Conservation (phyloP, 2,113 vertebrate species). For the Sylvilagus bachmani region DNA sequence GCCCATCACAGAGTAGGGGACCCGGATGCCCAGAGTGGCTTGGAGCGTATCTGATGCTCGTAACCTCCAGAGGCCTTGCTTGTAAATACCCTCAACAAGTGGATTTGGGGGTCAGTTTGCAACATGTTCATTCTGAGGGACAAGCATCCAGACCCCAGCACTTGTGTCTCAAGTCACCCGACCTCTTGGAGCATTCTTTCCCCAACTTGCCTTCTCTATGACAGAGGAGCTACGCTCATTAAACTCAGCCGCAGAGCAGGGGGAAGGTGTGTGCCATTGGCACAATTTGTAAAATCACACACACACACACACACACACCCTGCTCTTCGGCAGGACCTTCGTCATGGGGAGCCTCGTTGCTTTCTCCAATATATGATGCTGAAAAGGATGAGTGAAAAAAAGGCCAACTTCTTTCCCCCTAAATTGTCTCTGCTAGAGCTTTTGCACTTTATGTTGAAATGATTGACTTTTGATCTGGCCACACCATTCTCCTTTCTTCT, state of each 20-base stretch:
- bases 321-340: slow-evolving; percentile 53
- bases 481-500: slow-evolving; percentile 28
- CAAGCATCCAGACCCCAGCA: background rate
- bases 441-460: slow-evolving; percentile 71
- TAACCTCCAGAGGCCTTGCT: background rate
- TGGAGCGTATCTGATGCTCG: background rate
- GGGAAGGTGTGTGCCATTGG: background rate
- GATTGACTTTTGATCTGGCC: slow-evolving; percentile 70
- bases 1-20: background rate
- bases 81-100: background rate
- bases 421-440: slow-evolving; percentile 61
- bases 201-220: background rate
- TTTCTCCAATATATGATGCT: slow-evolving; percentile 60
- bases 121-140: background rate
- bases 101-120: background rate
- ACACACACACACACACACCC: background rate
- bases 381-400: background rate
- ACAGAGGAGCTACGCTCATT: background rate
- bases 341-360: background rate
- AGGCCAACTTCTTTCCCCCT: slow-evolving; percentile 45
- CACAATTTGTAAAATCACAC: background rate
- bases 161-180: background rate
- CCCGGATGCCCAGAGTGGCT: background rate
- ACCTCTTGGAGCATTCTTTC: background rate
- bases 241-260: background rate